Conservation (phyloP, 2,113 vertebrate species). For the Ictidomys tridecemlineatus region DNA sequence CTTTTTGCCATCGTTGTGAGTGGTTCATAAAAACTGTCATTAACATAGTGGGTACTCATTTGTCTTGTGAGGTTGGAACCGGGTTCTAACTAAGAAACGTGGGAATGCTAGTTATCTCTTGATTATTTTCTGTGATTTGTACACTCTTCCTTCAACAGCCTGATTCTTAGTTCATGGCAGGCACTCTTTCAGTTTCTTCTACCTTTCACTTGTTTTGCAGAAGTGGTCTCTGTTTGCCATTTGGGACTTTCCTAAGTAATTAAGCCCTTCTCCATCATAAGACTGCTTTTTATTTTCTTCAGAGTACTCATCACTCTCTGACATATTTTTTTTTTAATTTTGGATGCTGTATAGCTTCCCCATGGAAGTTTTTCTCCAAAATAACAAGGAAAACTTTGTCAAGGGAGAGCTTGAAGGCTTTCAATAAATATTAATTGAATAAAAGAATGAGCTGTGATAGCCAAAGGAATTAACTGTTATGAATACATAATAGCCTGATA, state of each 20-base stretch:
- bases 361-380: background rate
- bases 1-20: background rate
- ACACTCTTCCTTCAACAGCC: background rate
- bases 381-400: background rate
- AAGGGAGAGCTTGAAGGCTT: background rate
- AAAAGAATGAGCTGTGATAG: constrained; percentile 2
- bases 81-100: background rate
- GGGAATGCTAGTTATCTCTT: background rate
- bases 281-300: background rate
- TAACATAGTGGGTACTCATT: background rate
- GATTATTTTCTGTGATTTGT: constrained; percentile 3
- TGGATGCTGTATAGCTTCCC: background rate
- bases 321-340: background rate
- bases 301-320: background rate
- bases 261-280: background rate
- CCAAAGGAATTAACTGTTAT: constrained; percentile 22
- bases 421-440: constrained; percentile 38
- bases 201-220: background rate
- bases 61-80: background rate
- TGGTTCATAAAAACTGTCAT: background rate
- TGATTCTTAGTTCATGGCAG: background rate
- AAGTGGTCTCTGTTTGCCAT: background rate
- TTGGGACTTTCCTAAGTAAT: background rate
- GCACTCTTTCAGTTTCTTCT: background rate
- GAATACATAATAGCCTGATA: background rate